Percentiles rank a stretch among this genome's conserved stretches.
Evolutionary conservation across 1,140 invertebrate species (phyloP).

Genomic region (Kradibia gibbosae): DNA sequence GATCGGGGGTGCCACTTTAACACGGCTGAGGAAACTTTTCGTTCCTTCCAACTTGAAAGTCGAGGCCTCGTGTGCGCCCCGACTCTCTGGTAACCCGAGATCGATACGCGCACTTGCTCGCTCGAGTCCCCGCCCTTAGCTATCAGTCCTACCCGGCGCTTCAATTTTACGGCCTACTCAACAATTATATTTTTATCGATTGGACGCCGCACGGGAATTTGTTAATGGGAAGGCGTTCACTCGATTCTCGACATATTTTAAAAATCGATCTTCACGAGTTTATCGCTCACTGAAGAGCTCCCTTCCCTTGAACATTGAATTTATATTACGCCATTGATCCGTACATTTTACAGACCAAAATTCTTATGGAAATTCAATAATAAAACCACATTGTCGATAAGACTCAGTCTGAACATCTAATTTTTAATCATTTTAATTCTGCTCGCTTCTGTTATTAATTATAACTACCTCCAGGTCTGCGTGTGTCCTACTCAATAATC

Average conservation of each 20-base stretch:
- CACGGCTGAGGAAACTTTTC: conserved; percentile 43
- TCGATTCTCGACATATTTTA: not conserved
- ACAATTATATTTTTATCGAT: conserved; percentile 18
- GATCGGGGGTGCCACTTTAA: conserved; percentile 36
- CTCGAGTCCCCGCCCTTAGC: conserved; percentile 9
- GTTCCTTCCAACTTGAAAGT: conserved; percentile 53
- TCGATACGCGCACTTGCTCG: conserved; percentile 45
- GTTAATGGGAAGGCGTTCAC: not conserved
- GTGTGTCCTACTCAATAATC: too few relatives aligned
- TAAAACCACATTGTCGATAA: not conserved
- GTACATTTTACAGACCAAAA: not conserved
- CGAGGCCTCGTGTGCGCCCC: conserved; percentile 2
- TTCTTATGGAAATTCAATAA: not conserved
- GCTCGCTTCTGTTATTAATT: too few relatives aligned
- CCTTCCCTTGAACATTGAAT: not conserved
- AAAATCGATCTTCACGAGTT: not conserved
- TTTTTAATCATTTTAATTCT: too few relatives aligned
- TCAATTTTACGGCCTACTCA: not conserved
- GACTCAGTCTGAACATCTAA: not conserved
- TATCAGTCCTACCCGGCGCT: not conserved
- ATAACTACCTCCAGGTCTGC: too few relatives aligned
- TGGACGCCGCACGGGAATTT: not conserved
- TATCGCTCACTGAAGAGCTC: not conserved
- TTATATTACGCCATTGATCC: not conserved
- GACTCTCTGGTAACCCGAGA: conserved; percentile 17